These are phyloP conservation scores for Plestiodon gilberti DNA, from an alignment of 2,113 vertebrate genomes.

Conservation along the genomic window DNA sequence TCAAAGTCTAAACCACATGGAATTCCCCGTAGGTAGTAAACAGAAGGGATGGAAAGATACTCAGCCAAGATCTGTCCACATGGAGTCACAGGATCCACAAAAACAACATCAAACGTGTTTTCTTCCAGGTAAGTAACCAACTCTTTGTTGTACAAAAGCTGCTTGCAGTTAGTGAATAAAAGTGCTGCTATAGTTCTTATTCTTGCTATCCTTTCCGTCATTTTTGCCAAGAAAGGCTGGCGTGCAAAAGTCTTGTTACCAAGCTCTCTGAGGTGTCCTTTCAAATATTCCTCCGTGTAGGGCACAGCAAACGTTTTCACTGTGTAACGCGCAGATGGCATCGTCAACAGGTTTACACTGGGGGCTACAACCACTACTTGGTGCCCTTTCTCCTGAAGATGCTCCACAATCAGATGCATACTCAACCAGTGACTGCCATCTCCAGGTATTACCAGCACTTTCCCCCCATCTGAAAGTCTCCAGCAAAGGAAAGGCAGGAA, in stretches of 20 bases:
- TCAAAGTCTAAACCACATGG: slow-evolving; percentile 72
- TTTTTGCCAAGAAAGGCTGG: slow-evolving; percentile 67
- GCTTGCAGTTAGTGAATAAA: slow-evolving; percentile 69
- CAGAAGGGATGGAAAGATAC: slow-evolving; percentile 75
- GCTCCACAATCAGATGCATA: slow-evolving; percentile 70
- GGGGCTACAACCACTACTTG: slow-evolving; percentile 79
- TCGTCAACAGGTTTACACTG: slow-evolving; percentile 75
- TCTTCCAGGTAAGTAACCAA: slow-evolving; percentile 71
- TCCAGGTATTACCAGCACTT: slow-evolving; percentile 83
- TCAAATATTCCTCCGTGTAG: slow-evolving; percentile 68
- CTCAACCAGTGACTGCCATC: slow-evolving; percentile 90
- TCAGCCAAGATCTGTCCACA: slow-evolving; percentile 81
- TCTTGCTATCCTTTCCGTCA: slow-evolving; percentile 46
- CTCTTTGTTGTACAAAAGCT: slow-evolving; percentile 70
- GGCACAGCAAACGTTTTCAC: slow-evolving; percentile 74
- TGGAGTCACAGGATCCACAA: slow-evolving; percentile 82
- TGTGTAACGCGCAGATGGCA: slow-evolving; percentile 65
- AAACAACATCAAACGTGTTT: slow-evolving; percentile 73
- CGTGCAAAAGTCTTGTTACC: slow-evolving; percentile 39
- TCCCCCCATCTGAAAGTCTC: slow-evolving; percentile 66
- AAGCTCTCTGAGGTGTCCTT: slow-evolving; percentile 56
- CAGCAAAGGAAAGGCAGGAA: slow-evolving; percentile 36
- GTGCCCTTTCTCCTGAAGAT: slow-evolving; percentile 80
- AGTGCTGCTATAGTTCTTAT: slow-evolving; percentile 57
- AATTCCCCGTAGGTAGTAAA: slow-evolving; percentile 76